A percentile compares a stretch with the other conserved stretches of the same genome.
Conservation (phyloP, 1,140 invertebrate genomes). For the Camponotus floridanus region DNA sequence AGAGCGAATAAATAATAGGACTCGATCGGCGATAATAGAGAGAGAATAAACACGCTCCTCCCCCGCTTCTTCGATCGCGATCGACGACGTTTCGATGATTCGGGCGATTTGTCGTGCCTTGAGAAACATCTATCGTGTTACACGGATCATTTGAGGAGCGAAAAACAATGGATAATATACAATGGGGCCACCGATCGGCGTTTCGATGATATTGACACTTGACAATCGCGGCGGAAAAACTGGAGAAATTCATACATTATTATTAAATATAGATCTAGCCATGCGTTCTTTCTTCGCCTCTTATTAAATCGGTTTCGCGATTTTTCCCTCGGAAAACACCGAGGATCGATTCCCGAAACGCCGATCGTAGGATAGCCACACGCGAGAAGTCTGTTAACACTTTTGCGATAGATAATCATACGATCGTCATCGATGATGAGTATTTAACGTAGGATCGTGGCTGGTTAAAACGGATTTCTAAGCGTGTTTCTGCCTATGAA, state of each 20-base stretch:
- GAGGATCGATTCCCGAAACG: conserved; percentile 13
- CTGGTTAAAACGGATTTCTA: conserved; percentile 58
- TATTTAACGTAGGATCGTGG: conserved; percentile 60
- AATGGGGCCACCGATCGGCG: conserved; percentile 60
- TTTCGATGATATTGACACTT: conserved; percentile 18
- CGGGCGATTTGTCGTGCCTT: conserved; percentile 45
- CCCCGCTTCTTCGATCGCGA: conserved; percentile 1
- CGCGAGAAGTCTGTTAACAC: conserved; percentile 36
- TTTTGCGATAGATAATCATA: conserved; percentile 51
- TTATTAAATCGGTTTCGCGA: background rate
- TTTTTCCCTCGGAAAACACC: background rate
- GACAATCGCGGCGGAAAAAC: background rate
- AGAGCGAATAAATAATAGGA: background rate
- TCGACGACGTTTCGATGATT: conserved; percentile 33
- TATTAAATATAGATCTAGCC: background rate
- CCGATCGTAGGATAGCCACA: conserved; percentile 21
- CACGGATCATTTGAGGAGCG: conserved; percentile 46
- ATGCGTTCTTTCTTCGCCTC: too few species aligned
- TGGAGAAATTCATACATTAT: background rate
- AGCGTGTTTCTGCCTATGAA: conserved; percentile 61
- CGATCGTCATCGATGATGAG: conserved; percentile 57
- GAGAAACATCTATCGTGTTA: conserved; percentile 58
- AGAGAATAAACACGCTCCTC: too few species aligned
- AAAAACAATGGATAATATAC: conserved; percentile 65
- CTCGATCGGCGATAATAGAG: background rate